Percentiles rank a stretch among this genome's conserved stretches.
Conservation (phyloP, 2,888 invertebrate genomes). For the Punctoribates punctum region DNA sequence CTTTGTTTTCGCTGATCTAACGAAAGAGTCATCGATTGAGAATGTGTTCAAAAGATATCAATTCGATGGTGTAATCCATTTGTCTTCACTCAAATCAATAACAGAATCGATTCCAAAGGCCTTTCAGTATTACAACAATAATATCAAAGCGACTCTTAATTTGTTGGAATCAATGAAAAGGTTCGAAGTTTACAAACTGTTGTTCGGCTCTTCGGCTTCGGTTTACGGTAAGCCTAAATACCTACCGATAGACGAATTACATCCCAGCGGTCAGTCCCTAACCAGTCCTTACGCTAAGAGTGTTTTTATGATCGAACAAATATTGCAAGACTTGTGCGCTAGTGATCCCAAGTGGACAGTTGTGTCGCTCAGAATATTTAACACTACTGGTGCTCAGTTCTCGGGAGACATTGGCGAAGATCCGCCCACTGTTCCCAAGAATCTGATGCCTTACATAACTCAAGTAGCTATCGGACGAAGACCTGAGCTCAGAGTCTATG, state of each 20-base stretch:
- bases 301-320: constrained; percentile 90
- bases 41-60: constrained; percentile 73
- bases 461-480: constrained; percentile 85
- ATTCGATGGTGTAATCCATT: constrained; percentile 82
- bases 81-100: constrained; percentile 90
- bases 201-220: constrained; percentile 87
- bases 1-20: constrained; percentile 71
- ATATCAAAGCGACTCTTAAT: constrained; percentile 77
- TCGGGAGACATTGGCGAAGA: constrained; percentile 60
- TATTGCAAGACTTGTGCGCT: constrained; percentile 75
- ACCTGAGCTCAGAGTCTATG: constrained; percentile 71
- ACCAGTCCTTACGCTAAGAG: constrained; percentile 91
- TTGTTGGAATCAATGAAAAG: constrained; percentile 77
- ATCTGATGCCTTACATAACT: constrained; percentile 64
- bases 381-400: constrained; percentile 59
- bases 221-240: constrained; percentile 82
- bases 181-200: constrained; percentile 68
- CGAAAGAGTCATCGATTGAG: constrained; percentile 63
- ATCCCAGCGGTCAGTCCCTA: constrained; percentile 71
- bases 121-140: constrained; percentile 71
- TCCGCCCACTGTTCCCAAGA: constrained; percentile 60
- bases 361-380: constrained; percentile 60
- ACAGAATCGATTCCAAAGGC: constrained; percentile 85
- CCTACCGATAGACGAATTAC: constrained; percentile 77
- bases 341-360: constrained; percentile 65